Percentiles rank a stretch among this genome's conserved stretches.
phyloP scores from a whole-genome alignment of 1,140 invertebrate genomes.

The Zaprionus nigranus region DNA sequence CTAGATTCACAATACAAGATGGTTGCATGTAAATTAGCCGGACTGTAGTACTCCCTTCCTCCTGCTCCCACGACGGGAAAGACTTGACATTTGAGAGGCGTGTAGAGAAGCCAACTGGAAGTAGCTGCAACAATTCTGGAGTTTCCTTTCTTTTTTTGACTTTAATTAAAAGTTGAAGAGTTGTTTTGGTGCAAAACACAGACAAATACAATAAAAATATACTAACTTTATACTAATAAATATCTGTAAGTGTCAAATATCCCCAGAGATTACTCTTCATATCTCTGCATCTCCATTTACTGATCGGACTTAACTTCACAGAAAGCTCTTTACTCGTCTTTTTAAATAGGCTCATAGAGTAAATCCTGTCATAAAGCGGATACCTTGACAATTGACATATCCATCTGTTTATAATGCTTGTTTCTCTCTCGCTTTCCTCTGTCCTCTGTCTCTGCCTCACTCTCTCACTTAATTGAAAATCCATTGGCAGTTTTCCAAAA shows the following conservation, averaged over 20 bases:
- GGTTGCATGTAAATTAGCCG: slow-evolving; percentile 34
- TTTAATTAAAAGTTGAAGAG: background rate
- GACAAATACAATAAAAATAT: too few species aligned
- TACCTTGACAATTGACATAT: slow-evolving; percentile 14
- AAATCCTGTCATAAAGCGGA: background rate
- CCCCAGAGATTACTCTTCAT: background rate
- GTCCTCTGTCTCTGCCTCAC: background rate
- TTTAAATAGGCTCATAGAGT: background rate
- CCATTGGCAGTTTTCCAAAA: slow-evolving; percentile 36
- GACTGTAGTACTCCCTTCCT: slow-evolving; percentile 8
- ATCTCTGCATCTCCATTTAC: background rate
- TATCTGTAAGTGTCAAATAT: background rate
- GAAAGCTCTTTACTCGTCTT: background rate
- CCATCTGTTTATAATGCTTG: slow-evolving; percentile 3
- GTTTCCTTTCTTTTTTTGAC: background rate
- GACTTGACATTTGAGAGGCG: slow-evolving; percentile 22
- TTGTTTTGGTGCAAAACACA: too few species aligned
- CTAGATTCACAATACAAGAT: slow-evolving; percentile 12
- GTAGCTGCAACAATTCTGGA: background rate
- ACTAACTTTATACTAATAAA: too few species aligned
- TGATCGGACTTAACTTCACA: background rate
- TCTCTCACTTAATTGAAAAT: slow-evolving; percentile 48
- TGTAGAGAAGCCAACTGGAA: slow-evolving; percentile 3
- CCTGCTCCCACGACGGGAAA: background rate
- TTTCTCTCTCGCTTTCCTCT: background rate